phyloP scores from a whole-genome alignment of 2,797 vertebrate genomes.

The Pseudomugil tenellus region DNA sequence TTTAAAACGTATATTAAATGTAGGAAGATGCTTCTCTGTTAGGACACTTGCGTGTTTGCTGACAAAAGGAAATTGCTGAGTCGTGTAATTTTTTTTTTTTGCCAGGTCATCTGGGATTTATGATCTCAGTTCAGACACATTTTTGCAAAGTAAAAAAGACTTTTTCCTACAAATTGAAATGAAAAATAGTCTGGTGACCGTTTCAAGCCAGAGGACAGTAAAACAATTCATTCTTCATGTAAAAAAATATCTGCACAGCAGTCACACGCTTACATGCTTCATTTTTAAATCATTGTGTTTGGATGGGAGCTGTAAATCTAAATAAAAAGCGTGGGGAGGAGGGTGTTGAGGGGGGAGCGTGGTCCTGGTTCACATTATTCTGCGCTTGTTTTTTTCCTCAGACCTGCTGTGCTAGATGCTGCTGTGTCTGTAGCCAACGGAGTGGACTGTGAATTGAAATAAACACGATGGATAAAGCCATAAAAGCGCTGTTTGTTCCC shows the following conservation, averaged over 20 bases:
- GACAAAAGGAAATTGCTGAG: not conserved
- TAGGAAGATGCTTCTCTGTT: not conserved
- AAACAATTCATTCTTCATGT: not conserved
- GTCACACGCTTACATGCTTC: not conserved
- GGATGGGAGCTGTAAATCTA: conserved; percentile 22
- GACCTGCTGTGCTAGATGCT: conserved; percentile 38
- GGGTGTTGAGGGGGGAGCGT: not conserved
- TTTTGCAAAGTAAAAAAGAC: too few species aligned
- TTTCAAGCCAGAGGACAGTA: not conserved
- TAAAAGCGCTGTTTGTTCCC: conserved; percentile 74
- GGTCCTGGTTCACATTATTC: conserved; percentile 53
- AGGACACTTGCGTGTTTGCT: not conserved
- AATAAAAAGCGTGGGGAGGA: conserved; percentile 28
- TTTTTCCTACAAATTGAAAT: too few species aligned
- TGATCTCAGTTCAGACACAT: too few species aligned
- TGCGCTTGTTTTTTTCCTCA: conserved; percentile 51
- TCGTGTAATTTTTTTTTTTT: not conserved
- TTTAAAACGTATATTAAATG: not conserved
- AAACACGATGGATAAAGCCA: conserved; percentile 70
- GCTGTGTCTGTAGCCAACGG: conserved; percentile 51
- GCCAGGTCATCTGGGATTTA: not conserved
- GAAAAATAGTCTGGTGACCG: too few species aligned
- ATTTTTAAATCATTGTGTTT: conserved; percentile 9
- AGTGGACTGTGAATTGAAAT: conserved; percentile 66
- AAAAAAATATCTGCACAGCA: conserved; percentile 6